phyloP scores from a whole-genome alignment of 37 sponge, comb jelly and placozoan species.

The Aplysina aerophoba region DNA sequence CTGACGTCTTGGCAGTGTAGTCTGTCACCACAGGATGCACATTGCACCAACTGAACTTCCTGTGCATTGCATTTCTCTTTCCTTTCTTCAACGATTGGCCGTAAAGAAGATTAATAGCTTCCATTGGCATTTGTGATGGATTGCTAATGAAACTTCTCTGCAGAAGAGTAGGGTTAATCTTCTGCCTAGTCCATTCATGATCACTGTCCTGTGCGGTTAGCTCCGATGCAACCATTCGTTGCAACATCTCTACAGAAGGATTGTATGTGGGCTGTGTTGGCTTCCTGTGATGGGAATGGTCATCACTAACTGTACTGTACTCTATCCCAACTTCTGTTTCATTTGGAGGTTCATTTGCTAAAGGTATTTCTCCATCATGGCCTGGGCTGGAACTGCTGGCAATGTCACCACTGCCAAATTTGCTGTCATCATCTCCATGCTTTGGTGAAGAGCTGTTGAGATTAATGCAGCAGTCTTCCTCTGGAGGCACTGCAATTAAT shows the following conservation, averaged over 20 bases:
- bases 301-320: too few species aligned
- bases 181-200: neutral
- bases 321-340: too few species aligned
- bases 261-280: neutral
- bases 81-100: too few species aligned
- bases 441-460: too few species aligned
- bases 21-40: neutral
- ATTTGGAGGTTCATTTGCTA: too few species aligned
- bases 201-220: neutral
- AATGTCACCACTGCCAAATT: too few species aligned
- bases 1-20: neutral
- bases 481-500: too few species aligned
- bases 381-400: too few species aligned
- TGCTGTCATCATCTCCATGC: too few species aligned
- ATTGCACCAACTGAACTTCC: conserved; percentile 9
- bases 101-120: neutral
- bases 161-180: neutral
- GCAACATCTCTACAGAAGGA: neutral
- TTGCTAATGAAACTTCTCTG: neutral
- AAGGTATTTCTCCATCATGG: too few species aligned
- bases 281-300: too few species aligned
- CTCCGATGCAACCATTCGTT: neutral
- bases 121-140: neutral
- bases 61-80: neutral
- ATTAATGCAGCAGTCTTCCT: too few species aligned